Base-by-base conservation (phyloP, 2,797 vertebrate genomes). In the Leptatherina wallacei region DNA sequence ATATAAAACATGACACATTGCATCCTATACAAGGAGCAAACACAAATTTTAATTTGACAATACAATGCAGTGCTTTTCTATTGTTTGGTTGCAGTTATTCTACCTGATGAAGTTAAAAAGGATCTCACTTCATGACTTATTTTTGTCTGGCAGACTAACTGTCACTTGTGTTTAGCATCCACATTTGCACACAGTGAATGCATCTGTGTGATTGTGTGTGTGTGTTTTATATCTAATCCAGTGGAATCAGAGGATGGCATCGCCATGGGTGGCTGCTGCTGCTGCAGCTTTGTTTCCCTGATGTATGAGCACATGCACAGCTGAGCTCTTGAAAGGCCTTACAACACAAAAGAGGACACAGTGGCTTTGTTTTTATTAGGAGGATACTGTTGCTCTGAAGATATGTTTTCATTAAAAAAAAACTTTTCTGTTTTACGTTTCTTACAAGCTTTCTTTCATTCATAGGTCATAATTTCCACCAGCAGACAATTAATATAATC, bases 121-220 rank as follows among this genome's bases (percentile, higher is more conserved):
- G 75, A 81, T 66, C 30, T 73, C 20, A 56, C 40, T 54, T 71
- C 78, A 47, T 35, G 69, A 65, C 65, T 75, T 47, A 60, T 88
- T 82, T 84, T 62, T 75, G 60, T 85, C 79, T 70, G 36, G 77
- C 62, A 72, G 69, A 87, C 55, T 81, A 87, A 81, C 77, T 86
- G 88, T 89, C 88, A 85, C 60, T 77, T 82, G 60, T 47, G 55
- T 65, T 92, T 80, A 88, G 56, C 77, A 61, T 90, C 81, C n/a
- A 62, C 56, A 55, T 32, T 58, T 61, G 56, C 73, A 65, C 59
- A 38, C 24, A 55, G 7, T 18, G 54, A 30, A 29, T 56, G 29
- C 63, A 14, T 67, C 24, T 56, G 27, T 52, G 11, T 24, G 49
- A 10, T 9, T 67, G 32, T 42, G 10, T 33, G 38, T 64, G 44